Percentiles rank a stretch among this genome's conserved stretches.
Conservation (phyloP, 2,888 invertebrate species). For the Tetropium fuscum region DNA sequence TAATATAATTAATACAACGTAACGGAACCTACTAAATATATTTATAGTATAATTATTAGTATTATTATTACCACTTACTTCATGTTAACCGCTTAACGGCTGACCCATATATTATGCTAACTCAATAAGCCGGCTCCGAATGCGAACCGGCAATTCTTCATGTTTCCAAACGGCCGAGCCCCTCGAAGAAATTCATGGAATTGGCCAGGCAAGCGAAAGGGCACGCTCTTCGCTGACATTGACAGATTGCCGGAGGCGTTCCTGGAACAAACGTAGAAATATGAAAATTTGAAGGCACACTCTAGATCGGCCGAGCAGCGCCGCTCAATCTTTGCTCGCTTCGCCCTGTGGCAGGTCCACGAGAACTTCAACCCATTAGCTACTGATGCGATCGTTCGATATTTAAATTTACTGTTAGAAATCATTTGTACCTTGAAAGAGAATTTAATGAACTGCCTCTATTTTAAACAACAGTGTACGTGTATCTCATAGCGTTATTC, state of each 20-base stretch:
- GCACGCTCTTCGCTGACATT: constrained; percentile 54
- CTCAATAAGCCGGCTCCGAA: constrained; percentile 53
- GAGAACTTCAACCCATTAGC: constrained; percentile 59
- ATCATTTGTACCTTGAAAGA: too few species aligned
- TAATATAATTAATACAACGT: too few species aligned
- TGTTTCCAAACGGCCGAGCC: constrained; percentile 21
- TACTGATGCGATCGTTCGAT: constrained; percentile 30
- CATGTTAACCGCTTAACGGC: too few species aligned
- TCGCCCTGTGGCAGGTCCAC: constrained; percentile 60
- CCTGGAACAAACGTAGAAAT: constrained; percentile 56
- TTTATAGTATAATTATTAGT: too few species aligned
- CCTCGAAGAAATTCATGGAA: constrained; percentile 53
- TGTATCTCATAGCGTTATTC: too few species aligned
- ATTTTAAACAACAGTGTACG: too few species aligned
- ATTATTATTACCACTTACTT: too few species aligned
- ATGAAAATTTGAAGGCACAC: constrained; percentile 59
- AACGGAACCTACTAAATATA: too few species aligned
- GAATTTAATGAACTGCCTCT: too few species aligned
- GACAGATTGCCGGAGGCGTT: constrained; percentile 57
- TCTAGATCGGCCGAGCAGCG: constrained; percentile 52
- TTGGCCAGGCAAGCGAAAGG: constrained; percentile 54
- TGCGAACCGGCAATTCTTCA: constrained; percentile 34
- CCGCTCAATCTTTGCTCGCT: constrained; percentile 59
- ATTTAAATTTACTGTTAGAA: constrained; percentile 39
- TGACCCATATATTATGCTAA: constrained; percentile 53